These are phyloP conservation scores for Allygus modestus DNA, from an alignment of 2,888 invertebrate genomes.

Conservation along the genomic window DNA sequence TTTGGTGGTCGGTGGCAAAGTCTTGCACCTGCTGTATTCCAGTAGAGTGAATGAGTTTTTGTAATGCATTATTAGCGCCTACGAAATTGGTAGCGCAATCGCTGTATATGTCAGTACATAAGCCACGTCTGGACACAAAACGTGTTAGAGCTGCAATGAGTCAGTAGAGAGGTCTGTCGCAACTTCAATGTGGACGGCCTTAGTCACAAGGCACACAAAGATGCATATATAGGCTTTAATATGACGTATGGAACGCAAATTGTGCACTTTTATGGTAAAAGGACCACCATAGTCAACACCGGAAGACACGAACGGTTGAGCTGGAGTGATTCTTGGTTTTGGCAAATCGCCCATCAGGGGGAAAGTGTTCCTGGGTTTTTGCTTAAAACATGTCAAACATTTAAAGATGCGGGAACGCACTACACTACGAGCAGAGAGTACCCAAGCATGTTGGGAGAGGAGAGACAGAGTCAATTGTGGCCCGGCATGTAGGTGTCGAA, in stretches of 20 bases:
- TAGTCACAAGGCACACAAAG: conserved; percentile 71
- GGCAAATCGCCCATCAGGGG: not conserved
- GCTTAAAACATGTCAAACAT: not conserved
- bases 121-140: conserved; percentile 71
- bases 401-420: conserved; percentile 7
- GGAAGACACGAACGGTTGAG: not conserved
- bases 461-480: conserved; percentile 3
- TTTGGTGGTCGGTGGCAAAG: conserved; percentile 70
- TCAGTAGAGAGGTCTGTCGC: conserved; percentile 71
- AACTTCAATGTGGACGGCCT: conserved; percentile 72
- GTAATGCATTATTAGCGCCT: conserved; percentile 69
- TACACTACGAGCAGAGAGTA: not conserved
- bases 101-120: conserved; percentile 69
- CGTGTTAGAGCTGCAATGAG: conserved; percentile 71
- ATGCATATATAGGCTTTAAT: conserved; percentile 70
- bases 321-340: not conserved
- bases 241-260: not conserved
- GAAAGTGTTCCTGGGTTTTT: not conserved
- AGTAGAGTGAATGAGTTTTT: conserved; percentile 36
- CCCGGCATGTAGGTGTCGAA: conserved; percentile 7
- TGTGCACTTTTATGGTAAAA: not conserved
- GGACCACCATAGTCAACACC: not conserved
- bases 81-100: conserved; percentile 73
- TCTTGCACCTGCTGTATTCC: conserved; percentile 64
- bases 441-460: conserved; percentile 12